Evolutionary conservation across 23 tunicate species (phyloP), one percentile per base, ranked within the genome.

Genomic region (Clavelina lepadiformis): DNA sequence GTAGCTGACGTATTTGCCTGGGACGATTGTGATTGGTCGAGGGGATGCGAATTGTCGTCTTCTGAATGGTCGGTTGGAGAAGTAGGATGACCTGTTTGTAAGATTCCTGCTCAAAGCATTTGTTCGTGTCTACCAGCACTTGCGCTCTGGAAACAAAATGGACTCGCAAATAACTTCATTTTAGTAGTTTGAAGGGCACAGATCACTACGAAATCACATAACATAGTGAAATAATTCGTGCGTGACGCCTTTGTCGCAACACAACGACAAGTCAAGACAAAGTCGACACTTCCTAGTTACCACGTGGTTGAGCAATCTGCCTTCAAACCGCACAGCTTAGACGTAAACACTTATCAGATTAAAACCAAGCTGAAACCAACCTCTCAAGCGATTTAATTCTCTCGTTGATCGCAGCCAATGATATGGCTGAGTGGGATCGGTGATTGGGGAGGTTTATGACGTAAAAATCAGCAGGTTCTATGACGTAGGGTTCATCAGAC

Each of bases 61-160:
- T 28, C 34, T 7, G 13, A 24, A 78, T 38, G 29, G 86, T 86
- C 26, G 85, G 70, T 45, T 60, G 11, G 22, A 86, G 73, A 7
- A 86, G 74, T 25, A 47, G 31, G 35, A 75, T 51, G 1, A 86
- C 95, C 30, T 86, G 71, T 1, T 23, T 30, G 71, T 72, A 75
- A 6, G 25, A n/a, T 45, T 67, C 81, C 29, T 58, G 54, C 2
- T 65, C 65, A 51, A 64, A 86, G 21, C 65, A 61, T 18, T 53
- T 33, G 27, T 80, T 64, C 50, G 83, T 87, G 51, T 67, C 71
- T 24, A 66, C 72, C 20, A 73, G 55, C 27, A 73, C 57, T 57
- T 73, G 68, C 5, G 79, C 46, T 25, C 89, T 82, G 63, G 53
- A 71, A 46, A 61, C n/a, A n/a, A n/a, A n/a, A n/a, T n/a, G n/a